These are phyloP conservation scores for Cheilosia urbana DNA, from an alignment of 2,888 invertebrate genomes.

Conservation along the genomic window DNA sequence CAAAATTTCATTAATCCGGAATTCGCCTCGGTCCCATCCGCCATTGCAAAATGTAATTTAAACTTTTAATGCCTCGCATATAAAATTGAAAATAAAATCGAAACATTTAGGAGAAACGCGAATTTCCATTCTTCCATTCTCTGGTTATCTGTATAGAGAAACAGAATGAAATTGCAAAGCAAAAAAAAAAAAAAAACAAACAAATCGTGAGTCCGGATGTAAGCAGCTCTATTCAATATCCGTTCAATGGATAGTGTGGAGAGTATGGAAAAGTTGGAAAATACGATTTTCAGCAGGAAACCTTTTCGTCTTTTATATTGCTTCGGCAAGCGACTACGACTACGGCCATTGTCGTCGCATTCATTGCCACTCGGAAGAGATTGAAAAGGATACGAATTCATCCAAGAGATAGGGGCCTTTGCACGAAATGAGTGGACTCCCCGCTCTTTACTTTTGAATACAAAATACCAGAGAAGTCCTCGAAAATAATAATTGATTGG, in stretches of 20 bases:
- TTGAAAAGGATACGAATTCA: slow-evolving; percentile 8
- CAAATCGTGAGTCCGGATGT: slow-evolving; percentile 66
- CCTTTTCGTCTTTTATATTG: slow-evolving; percentile 28
- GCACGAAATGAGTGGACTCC: not conserved
- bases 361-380: slow-evolving; percentile 11
- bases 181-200: slow-evolving; percentile 29
- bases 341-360: slow-evolving; percentile 6
- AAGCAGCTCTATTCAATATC: slow-evolving; percentile 73
- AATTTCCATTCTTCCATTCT: slow-evolving; percentile 47
- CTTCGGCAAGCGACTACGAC: not conserved
- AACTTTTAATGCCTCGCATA: slow-evolving; percentile 63
- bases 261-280: slow-evolving; percentile 48
- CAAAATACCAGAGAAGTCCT: not conserved
- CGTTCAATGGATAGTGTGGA: slow-evolving; percentile 21
- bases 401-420: not conserved
- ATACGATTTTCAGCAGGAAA: slow-evolving; percentile 39
- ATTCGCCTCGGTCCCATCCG: slow-evolving; percentile 6
- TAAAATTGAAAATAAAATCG: slow-evolving; percentile 47
- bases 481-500: slow-evolving; percentile 58
- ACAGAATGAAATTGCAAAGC: not conserved
- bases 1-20: slow-evolving; percentile 58
- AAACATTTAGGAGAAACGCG: slow-evolving; percentile 50
- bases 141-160: not conserved
- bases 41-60: slow-evolving; percentile 61
- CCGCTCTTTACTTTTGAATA: not conserved